A percentile compares a stretch with the other conserved stretches of the same genome.
Conservation (phyloP, 53 echinoderm and acorn worm species). For the Echinometra lucunter region DNA sequence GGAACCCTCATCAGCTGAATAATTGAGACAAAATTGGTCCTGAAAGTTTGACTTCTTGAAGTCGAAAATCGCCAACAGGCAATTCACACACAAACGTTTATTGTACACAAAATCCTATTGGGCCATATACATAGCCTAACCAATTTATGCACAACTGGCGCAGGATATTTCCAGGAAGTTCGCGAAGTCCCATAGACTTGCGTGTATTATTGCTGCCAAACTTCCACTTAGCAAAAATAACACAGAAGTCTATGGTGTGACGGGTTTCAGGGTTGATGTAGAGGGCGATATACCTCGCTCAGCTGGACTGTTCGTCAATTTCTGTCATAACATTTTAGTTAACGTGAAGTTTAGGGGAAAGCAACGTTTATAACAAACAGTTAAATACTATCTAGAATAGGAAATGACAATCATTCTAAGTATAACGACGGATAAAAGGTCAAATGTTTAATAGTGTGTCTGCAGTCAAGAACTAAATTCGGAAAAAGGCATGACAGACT, state of each 20-base stretch:
- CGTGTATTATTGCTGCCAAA: conserved; percentile 30
- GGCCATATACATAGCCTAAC: not conserved
- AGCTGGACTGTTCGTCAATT: not conserved
- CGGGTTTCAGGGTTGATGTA: conserved; percentile 61
- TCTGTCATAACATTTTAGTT: not conserved
- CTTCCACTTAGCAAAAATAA: not conserved
- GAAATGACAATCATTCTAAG: not conserved
- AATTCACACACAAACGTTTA: not conserved
- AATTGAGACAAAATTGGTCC: not conserved
- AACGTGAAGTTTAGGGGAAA: too few relatives aligned
- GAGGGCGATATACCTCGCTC: conserved; percentile 54
- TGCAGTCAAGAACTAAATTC: too few relatives aligned
- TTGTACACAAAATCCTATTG: not conserved
- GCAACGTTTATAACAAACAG: not conserved
- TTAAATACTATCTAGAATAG: not conserved
- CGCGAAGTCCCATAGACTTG: conserved; percentile 28
- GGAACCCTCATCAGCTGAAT: not conserved
- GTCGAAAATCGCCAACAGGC: not conserved
- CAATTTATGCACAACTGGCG: not conserved
- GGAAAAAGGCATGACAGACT: too few relatives aligned
- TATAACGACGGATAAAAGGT: not conserved
- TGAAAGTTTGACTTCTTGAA: not conserved
- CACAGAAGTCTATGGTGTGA: conserved; percentile 36
- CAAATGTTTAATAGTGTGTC: not conserved
- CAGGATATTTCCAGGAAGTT: conserved; percentile 40